Base-by-base conservation (phyloP, 1,140 invertebrate species). In the Panagrolaimus sp. region DNA sequence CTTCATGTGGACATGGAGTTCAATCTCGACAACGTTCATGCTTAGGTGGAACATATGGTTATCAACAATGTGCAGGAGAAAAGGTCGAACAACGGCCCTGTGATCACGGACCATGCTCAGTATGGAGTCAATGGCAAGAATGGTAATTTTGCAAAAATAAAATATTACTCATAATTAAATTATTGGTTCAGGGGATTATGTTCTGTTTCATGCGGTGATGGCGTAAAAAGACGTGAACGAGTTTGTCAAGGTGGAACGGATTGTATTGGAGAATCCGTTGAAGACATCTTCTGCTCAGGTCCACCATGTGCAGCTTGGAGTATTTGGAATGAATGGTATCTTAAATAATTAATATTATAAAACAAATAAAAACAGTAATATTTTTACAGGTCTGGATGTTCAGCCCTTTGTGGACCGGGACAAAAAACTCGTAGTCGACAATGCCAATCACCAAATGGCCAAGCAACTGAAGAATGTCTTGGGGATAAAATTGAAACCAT, bases 1-100 rank as follows among this genome's bases (percentile, higher is more conserved):
- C 38, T n/a, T 14, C 43, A 9, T 67, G 65, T 43, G 65, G 65
- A 26, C 80, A 83, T 38, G 87, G 87, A 1, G 80, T 78, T 32
- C 75, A 83, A 63, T 80, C 83, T 15, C 72, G 87, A 26, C 43
- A 44, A 48, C 43, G 46, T 46, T 1, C 24, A 4, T 47, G 65
- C n/a, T 17, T 67, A 15, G 24, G 26, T 6, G 43, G 24, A 14
- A 47, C 26, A 17, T 38, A 38, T 38, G 32, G 32, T 7, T 38
- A 38, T 38, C 15, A 10, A 8, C 65, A 66, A 43, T 44, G 52
- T 17, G 0, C 14, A 0, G 52, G 65, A 0, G 14, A 15, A 47
- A 47, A 17, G 12, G 3, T 17, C 14, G 63, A 64, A 43, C n/a
- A 64, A 32, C 63, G 38, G 2, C 12, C 1, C 4, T 64, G 63